Percentiles rank a stretch among this genome's conserved stretches.
phyloP scores from a whole-genome alignment of 2,888 invertebrate species.

The Antheraea yamamai region DNA sequence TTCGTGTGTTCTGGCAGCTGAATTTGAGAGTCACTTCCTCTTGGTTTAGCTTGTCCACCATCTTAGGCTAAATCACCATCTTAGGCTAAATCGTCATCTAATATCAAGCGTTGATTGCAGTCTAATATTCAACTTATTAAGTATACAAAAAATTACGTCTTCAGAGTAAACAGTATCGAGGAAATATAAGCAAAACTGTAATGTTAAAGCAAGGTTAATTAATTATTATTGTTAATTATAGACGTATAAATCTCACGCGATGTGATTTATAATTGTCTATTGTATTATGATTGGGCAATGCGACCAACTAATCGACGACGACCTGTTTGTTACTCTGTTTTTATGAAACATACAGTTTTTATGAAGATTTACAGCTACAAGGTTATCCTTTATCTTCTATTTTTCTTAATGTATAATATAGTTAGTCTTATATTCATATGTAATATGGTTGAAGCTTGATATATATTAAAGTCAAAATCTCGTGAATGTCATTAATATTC shows the following conservation, averaged over 20 bases:
- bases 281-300: slow-evolving; percentile 1
- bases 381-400: background rate
- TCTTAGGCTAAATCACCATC: no score
- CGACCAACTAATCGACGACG: background rate
- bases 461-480: no score
- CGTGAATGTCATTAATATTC: no score
- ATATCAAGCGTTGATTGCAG: no score
- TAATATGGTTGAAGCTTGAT: no score
- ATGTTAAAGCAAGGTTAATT: background rate
- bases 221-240: background rate
- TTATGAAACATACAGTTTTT: background rate
- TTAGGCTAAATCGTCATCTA: no score
- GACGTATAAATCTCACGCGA: slow-evolving; percentile 11
- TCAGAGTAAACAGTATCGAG: background rate
- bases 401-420: no score
- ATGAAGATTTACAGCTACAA: background rate
- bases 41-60: no score
- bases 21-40: no score
- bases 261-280: slow-evolving; percentile 7
- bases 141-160: background rate
- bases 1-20: no score
- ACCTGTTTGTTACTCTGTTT: background rate
- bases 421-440: no score
- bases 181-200: background rate
- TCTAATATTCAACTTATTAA: no score